Conservation (phyloP, 92 coral and sea anemone species). For the Galaxea fascicularis region DNA sequence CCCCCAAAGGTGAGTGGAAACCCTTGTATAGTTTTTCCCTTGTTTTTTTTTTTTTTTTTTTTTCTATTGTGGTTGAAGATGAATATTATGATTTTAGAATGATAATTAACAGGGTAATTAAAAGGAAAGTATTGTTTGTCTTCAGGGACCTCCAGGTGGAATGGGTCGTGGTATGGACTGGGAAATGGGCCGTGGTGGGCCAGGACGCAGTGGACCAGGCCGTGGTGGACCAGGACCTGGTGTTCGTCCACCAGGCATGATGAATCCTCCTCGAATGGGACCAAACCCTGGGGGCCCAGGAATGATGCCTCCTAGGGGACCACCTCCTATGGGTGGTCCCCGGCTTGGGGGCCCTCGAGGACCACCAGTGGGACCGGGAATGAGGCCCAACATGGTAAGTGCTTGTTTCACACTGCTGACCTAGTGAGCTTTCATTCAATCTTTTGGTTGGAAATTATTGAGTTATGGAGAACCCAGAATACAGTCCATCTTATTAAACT, state of each 20-base stretch:
- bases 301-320: slow-evolving; percentile 66
- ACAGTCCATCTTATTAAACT: neutral
- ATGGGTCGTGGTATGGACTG: slow-evolving; percentile 67
- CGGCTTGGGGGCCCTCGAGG: slow-evolving; percentile 70
- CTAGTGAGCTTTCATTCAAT: neutral
- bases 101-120: no score
- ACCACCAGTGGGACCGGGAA: slow-evolving; percentile 56
- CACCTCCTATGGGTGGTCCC: slow-evolving; percentile 64
- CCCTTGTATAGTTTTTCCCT: neutral
- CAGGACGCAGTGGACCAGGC: slow-evolving; percentile 29
- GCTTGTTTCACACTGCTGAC: neutral
- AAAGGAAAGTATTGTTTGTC: neutral
- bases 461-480: neutral
- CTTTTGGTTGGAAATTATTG: neutral
- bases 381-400: slow-evolving; percentile 45
- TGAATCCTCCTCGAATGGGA: slow-evolving; percentile 52
- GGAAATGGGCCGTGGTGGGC: slow-evolving; percentile 57
- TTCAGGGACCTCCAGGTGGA: slow-evolving; percentile 62
- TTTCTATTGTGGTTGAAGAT: no score
- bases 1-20: slow-evolving; percentile 13
- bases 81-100: no score
- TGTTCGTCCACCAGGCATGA: slow-evolving; percentile 42
- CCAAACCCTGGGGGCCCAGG: slow-evolving; percentile 55
- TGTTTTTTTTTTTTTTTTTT: neutral
- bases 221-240: slow-evolving; percentile 52